phyloP scores from a whole-genome alignment of 2,113 vertebrate genomes.

The Butorides virescens region DNA sequence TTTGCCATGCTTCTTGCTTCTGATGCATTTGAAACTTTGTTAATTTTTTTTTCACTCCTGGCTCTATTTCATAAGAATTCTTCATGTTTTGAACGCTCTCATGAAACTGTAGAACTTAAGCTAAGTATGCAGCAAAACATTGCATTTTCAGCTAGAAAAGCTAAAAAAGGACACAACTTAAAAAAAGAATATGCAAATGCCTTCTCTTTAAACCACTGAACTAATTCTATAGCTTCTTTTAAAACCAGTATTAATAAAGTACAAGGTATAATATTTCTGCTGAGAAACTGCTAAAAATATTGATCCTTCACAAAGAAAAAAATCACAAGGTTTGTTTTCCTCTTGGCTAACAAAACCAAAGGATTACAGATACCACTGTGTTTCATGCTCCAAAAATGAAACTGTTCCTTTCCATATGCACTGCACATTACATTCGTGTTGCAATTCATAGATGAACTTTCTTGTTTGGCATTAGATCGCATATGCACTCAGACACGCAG shows the following conservation, averaged over 20 bases:
- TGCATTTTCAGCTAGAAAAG: not conserved
- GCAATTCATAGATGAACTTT: constrained; percentile 3
- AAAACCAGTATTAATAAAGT: not conserved
- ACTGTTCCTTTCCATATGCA: not conserved
- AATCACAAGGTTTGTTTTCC: not conserved
- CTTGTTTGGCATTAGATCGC: constrained; percentile 43
- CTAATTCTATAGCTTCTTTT: not conserved
- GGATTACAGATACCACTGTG: not conserved
- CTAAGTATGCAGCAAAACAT: not conserved
- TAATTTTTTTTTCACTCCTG: not conserved
- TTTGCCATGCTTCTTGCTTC: not conserved
- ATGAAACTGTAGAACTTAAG: not conserved
- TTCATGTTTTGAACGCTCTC: not conserved
- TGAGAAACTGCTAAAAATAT: not conserved
- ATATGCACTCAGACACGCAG: not conserved
- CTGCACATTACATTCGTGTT: not conserved
- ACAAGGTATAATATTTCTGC: not conserved
- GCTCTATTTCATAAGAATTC: not conserved
- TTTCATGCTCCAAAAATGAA: not conserved
- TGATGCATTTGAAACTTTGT: not conserved
- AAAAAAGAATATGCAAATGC: not conserved
- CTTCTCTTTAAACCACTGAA: not conserved
- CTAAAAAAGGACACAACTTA: not conserved
- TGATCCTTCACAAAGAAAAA: not conserved
- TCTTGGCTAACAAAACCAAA: not conserved